These are phyloP conservation scores for Dipodomys merriami DNA, from an alignment of 2,113 vertebrate species.

Conservation along the genomic window DNA sequence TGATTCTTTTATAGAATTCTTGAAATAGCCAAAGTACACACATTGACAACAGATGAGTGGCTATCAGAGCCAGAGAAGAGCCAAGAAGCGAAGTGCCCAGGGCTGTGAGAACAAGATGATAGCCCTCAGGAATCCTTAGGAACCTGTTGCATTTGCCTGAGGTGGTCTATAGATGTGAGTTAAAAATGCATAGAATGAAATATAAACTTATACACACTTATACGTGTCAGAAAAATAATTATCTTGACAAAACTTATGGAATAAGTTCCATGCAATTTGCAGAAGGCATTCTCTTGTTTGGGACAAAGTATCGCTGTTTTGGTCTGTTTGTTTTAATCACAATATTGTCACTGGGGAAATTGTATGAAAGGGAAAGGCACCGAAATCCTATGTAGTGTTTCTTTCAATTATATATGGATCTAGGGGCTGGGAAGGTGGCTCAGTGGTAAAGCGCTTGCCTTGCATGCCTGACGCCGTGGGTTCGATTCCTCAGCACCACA, in stretches of 20 bases:
- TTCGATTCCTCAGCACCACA: too few species aligned
- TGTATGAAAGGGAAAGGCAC: background rate
- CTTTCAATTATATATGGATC: background rate
- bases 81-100: background rate
- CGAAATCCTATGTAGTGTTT: background rate
- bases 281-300: slow-evolving; percentile 1
- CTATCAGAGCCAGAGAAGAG: background rate
- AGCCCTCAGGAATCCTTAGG: background rate
- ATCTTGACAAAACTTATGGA: background rate
- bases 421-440: too few species aligned
- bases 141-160: background rate
- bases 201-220: background rate
- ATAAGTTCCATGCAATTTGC: background rate
- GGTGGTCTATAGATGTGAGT: background rate
- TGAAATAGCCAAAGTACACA: background rate
- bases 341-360: background rate
- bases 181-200: background rate
- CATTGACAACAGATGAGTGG: background rate
- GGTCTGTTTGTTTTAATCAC: background rate
- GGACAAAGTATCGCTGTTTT: background rate
- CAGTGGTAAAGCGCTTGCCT: too few species aligned
- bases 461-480: too few species aligned
- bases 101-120: background rate
- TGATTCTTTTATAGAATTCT: slow-evolving; percentile 34
- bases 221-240: background rate